phyloP scores from a whole-genome alignment of 1,140 invertebrate genomes.

The Oreohelix idahoensis region DNA sequence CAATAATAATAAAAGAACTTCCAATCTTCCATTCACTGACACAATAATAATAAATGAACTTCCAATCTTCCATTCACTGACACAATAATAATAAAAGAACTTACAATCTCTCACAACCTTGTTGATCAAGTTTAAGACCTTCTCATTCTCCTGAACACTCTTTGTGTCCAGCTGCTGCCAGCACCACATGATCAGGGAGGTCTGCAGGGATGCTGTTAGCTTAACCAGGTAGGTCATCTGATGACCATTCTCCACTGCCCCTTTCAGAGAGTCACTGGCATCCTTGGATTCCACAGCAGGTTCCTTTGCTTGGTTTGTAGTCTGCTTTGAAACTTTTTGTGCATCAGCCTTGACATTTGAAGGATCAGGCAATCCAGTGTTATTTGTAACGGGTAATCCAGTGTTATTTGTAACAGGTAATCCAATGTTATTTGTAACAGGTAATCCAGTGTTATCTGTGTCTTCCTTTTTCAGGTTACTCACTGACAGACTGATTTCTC shows the following conservation, averaged over 20 bases:
- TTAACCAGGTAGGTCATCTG: slow-evolving; percentile 67
- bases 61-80: too few relatives aligned
- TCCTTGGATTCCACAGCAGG: slow-evolving; percentile 12
- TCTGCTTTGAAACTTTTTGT: background rate
- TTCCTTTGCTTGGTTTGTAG: background rate
- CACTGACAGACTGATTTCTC: background rate
- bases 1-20: too few relatives aligned
- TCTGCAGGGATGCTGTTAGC: slow-evolving; percentile 68
- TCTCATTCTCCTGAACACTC: slow-evolving; percentile 43
- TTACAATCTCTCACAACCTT: slow-evolving; percentile 55
- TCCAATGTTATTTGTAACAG: background rate
- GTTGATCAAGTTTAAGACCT: slow-evolving; percentile 46
- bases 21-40: too few relatives aligned
- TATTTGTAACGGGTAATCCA: background rate
- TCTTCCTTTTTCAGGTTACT: background rate
- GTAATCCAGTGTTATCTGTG: background rate
- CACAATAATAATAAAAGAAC: too few relatives aligned
- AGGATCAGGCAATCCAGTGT: background rate
- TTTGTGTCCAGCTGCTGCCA: slow-evolving; percentile 58
- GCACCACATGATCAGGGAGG: slow-evolving; percentile 66
- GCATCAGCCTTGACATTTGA: background rate
- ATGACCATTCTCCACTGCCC: slow-evolving; percentile 48
- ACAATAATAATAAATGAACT: too few relatives aligned
- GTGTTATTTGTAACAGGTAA: background rate
- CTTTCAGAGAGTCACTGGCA: slow-evolving; percentile 32